phyloP scores from a whole-genome alignment of 2,888 invertebrate genomes.

The Ligdia adustata region DNA sequence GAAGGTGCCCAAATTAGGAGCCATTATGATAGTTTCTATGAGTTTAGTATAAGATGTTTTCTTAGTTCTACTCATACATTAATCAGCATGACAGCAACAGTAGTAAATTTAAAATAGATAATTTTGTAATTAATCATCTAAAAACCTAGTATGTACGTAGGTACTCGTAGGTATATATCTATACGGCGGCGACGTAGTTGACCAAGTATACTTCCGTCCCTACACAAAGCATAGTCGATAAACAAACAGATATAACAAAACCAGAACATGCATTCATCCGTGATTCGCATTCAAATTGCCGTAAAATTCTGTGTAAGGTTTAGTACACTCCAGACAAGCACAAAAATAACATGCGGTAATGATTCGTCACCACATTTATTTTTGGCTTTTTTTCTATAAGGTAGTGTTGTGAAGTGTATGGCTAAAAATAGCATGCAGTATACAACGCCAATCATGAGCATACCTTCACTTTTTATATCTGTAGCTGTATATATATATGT shows the following conservation, averaged over 20 bases:
- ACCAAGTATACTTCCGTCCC: background rate
- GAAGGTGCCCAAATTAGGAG: too few relatives aligned
- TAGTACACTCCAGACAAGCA: constrained; percentile 9
- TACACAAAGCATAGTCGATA: constrained; percentile 3
- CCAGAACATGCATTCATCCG: constrained; percentile 24
- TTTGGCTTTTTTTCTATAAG: constrained; percentile 11
- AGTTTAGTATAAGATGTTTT: too few relatives aligned
- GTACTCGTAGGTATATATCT: too few relatives aligned
- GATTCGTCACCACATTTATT: constrained; percentile 19
- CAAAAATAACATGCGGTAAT: constrained; percentile 5
- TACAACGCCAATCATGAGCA: constrained; percentile 12
- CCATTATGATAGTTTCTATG: too few relatives aligned
- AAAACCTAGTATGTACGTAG: too few relatives aligned
- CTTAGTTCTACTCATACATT: too few relatives aligned
- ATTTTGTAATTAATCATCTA: too few relatives aligned
- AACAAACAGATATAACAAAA: constrained; percentile 10
- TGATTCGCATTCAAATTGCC: constrained; percentile 31
- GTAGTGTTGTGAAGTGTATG: constrained; percentile 15
- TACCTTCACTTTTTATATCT: background rate
- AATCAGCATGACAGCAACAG: too few relatives aligned
- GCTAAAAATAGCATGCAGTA: constrained; percentile 9
- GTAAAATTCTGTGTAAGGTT: constrained; percentile 11
- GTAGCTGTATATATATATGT: too few relatives aligned
- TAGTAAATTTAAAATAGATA: too few relatives aligned
- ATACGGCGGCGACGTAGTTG: too few relatives aligned